phyloP scores from a whole-genome alignment of 2,888 invertebrate genomes.

The Lutraria lutraria region DNA sequence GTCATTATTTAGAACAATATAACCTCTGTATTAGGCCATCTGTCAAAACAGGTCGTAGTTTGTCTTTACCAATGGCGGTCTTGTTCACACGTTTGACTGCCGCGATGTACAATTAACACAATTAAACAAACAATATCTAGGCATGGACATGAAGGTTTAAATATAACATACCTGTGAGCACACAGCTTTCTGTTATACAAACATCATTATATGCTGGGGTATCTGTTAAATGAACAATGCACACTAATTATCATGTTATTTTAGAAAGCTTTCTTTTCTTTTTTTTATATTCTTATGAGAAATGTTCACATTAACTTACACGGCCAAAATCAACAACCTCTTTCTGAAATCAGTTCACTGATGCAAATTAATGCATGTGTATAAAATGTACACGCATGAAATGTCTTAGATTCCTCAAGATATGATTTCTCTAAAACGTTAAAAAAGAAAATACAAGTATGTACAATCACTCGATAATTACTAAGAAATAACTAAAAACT shows the following conservation, averaged over 20 bases:
- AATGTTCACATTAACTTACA: neutral
- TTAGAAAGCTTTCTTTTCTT: neutral
- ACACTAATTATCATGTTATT: neutral
- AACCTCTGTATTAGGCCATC: too few relatives aligned
- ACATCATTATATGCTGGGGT: neutral
- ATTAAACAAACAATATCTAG: neutral
- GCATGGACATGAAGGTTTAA: neutral
- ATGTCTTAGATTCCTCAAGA: neutral
- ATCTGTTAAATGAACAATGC: neutral
- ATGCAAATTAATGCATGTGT: neutral
- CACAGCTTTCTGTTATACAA: slow-evolving; percentile 7
- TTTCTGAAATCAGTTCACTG: neutral
- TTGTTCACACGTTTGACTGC: too few relatives aligned
- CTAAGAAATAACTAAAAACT: neutral
- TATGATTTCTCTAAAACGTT: too few relatives aligned
- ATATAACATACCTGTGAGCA: neutral
- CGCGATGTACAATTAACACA: neutral
- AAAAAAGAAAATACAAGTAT: neutral
- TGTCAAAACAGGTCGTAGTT: too few relatives aligned
- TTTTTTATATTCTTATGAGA: neutral
- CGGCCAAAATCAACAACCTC: neutral
- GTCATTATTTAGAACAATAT: too few relatives aligned
- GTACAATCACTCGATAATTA: neutral
- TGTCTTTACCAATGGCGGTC: too few relatives aligned
- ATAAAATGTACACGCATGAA: neutral